Evolutionary conservation across 2,113 vertebrate genomes (phyloP), one percentile per base, ranked within the genome.

Genomic region (Amphiprion ocellaris): DNA sequence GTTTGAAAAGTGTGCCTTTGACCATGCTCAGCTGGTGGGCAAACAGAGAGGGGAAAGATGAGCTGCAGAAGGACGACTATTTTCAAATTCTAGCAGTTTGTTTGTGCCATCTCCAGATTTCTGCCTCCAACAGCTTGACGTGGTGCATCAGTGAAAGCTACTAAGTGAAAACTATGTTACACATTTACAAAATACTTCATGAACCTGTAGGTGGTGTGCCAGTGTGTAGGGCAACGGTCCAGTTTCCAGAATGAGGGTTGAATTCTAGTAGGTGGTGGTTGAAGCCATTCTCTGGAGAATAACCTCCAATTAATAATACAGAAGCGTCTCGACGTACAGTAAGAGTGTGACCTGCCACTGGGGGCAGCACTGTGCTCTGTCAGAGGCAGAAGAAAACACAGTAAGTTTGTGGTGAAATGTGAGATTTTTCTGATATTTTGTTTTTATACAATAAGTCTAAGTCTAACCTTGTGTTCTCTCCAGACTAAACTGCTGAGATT

Each of bases 211-310:
- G 97, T 16, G 97, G 96, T 1, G 96, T 97, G 62, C 97, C 97
- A 0, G 94, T 95, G 85, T 96, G 96, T n/a, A 89, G 88, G n/a
- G 92, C 91, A 0, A 95, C 84, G 0, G 90, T 95, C 97, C 97
- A 98, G 79, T 94, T 96, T 81, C 96, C 96, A 3, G 94, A 90
- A 0, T 90, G 90, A 73, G 94, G 90, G 62, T 88, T 95, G 79
- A 97, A 97, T 81, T 97, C 96, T 4, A 97, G 88, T 19, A 98
- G 87, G 52, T 95, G 95, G 82, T 97, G 96, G 90, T 98, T 98
- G 92, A 97, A 98, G 53, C 97, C 97, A 16, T 96, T 96, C 64
- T 97, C 96, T 0, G 96, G 96, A 8, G 97, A 97, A 79, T 98
- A 98, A 33, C 97, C 97, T 0, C 97, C 97, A 37, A 98, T 96